phyloP scores from a whole-genome alignment of 1,140 invertebrate genomes.

The Calliopsis andreniformis region DNA sequence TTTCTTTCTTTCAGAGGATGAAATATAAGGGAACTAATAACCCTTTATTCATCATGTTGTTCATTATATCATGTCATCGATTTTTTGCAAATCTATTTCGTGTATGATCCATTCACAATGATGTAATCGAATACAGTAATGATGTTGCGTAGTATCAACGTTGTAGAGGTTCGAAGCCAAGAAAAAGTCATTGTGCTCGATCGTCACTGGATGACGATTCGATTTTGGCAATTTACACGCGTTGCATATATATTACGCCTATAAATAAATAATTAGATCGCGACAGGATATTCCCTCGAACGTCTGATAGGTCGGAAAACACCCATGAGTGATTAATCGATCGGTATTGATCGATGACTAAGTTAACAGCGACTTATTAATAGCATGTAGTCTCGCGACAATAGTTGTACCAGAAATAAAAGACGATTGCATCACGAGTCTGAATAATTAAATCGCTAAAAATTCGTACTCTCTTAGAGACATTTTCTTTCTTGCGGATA shows the following conservation, averaged over 20 bases:
- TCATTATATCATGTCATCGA: not conserved
- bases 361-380: slow-evolving; percentile 53
- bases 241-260: not conserved
- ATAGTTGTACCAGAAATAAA: slow-evolving; percentile 31
- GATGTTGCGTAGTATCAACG: not conserved
- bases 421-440: slow-evolving; percentile 22
- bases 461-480: slow-evolving; percentile 12
- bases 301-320: slow-evolving; percentile 15
- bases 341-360: slow-evolving; percentile 26
- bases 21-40: too few species aligned
- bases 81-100: not conserved
- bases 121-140: not conserved
- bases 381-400: slow-evolving; percentile 19
- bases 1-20: too few species aligned
- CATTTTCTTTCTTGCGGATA: not conserved
- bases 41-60: not conserved
- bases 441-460: not conserved
- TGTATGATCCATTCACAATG: not conserved
- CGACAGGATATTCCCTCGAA: slow-evolving; percentile 22
- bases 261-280: slow-evolving; percentile 38
- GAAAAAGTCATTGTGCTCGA: slow-evolving; percentile 6
- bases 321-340: slow-evolving; percentile 32
- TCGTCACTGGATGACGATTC: not conserved
- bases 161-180: not conserved
- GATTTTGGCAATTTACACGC: not conserved